Evolutionary conservation across 2,888 invertebrate genomes (phyloP).

Genomic region (Drosophila formosana): DNA sequence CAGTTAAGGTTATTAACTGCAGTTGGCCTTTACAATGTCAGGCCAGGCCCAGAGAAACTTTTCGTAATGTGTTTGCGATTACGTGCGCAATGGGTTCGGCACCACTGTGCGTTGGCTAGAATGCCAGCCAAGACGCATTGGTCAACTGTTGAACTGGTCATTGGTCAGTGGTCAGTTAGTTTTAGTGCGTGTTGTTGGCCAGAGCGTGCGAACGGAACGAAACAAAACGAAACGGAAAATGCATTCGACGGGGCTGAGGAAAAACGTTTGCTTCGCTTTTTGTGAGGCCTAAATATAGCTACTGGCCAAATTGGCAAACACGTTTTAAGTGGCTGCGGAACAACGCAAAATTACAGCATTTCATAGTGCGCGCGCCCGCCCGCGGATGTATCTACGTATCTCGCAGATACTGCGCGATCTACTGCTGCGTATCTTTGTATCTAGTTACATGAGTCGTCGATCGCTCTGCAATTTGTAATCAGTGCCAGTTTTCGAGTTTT

Average conservation of each 20-base stretch:
- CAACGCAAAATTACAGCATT: conserved; percentile 57
- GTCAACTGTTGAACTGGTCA: conserved; percentile 31
- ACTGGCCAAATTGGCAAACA: conserved; percentile 64
- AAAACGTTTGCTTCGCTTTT: too few species aligned
- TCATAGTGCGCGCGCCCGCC: conserved; percentile 29
- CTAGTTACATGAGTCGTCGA: conserved; percentile 28
- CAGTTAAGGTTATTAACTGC: conserved; percentile 41
- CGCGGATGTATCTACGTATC: conserved; percentile 36
- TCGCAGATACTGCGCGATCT: not conserved
- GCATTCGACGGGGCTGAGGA: conserved; percentile 19
- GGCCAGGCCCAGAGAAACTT: conserved; percentile 54
- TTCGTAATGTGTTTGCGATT: conserved; percentile 8
- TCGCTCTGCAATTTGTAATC: conserved; percentile 11
- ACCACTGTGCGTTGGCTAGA: conserved; percentile 40
- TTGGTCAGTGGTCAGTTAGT: conserved; percentile 20
- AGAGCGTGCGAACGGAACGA: conserved; percentile 52
- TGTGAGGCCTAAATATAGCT: conserved; percentile 42
- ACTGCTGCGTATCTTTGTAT: conserved; percentile 21
- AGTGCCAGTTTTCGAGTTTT: conserved; percentile 26
- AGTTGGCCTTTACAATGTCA: conserved; percentile 60
- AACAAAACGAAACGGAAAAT: conserved; percentile 25
- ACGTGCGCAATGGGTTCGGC: conserved; percentile 37
- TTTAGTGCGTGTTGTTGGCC: conserved; percentile 49
- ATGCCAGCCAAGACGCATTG: conserved; percentile 43
- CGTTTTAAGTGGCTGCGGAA: conserved; percentile 42